Evolutionary conservation across 2,888 invertebrate genomes (phyloP), one percentile per base, ranked within the genome.

Genomic region (Endomychus coccineus): DNA sequence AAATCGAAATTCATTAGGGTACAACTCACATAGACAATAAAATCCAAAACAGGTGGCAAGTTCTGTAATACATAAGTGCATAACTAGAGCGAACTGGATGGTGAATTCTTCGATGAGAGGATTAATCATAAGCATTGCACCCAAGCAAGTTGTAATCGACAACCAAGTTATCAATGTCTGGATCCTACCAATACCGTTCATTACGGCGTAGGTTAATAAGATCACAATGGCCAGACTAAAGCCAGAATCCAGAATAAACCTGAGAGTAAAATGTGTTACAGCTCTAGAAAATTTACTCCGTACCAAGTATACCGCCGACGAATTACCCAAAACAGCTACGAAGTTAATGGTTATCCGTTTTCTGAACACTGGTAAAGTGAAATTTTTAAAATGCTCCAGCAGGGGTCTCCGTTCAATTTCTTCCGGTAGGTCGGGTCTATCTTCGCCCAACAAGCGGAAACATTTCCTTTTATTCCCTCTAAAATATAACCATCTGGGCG

Each of bases 11-110:
- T 30, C 30, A 2, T 24, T 37, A 1, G 36, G 31, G 21, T 37
- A 37, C 22, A 37, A 37, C 11, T 37, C 36, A 9, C 29, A 25
- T 23, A 37, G 28, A 24, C 19, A 21, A n/a, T 31, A 37, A 7
- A 30, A 37, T 1, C 29, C 25, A 9, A 37, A 27, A 24, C 30
- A 31, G 12, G 31, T 37, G 1, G 36, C 31, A 15, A 29, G 30
- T 30, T 31, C 32, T 3, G 31, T 27, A 2, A 31, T n/a, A n/a
- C 27, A 17, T 12, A 27, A 27, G 10, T 16, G 16, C 2, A 37
- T 7, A n/a, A n/a, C 10, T 10, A 31, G 11, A 9, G 9, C 30
- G 19, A 27, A 10, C 4, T 37, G 24, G 4, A 17, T 15, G 4
- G 27, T 9, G 1, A 31, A 12, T 3, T 27, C 25, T 5, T 29